Evolutionary conservation across 2,113 vertebrate genomes (phyloP).

Genomic region (Patagioenas fasciata): DNA sequence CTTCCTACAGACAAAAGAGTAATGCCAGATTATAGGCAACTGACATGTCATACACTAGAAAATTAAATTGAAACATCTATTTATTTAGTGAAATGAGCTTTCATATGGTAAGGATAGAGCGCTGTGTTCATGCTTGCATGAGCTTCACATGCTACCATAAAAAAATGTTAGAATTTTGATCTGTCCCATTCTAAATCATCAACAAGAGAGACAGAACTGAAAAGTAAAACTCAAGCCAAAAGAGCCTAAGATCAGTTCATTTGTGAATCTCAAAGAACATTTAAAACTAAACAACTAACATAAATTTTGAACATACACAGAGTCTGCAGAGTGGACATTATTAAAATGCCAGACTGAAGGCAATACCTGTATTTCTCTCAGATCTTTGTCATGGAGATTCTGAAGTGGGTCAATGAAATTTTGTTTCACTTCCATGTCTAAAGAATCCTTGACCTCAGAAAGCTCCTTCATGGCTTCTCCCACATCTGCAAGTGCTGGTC

Average conservation of each 20-base stretch:
- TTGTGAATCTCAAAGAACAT: not conserved
- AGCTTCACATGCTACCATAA: not conserved
- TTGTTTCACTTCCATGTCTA: constrained; percentile 99
- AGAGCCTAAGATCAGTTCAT: not conserved
- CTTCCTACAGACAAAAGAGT: not conserved
- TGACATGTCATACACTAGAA: not conserved
- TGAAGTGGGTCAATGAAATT: constrained; percentile 98
- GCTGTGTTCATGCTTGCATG: not conserved
- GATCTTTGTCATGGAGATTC: constrained; percentile 96
- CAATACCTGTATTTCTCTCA: constrained; percentile 94
- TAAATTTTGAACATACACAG: not conserved
- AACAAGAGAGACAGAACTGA: not conserved
- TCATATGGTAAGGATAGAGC: not conserved
- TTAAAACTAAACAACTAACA: not conserved
- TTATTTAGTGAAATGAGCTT: not conserved
- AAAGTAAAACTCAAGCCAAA: not conserved
- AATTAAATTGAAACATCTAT: not conserved
- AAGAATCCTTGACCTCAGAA: constrained; percentile 94
- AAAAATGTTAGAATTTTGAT: not conserved
- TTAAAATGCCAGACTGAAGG: not conserved
- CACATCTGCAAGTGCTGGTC: constrained; percentile 87
- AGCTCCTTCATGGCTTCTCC: constrained; percentile 95
- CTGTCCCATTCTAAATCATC: not conserved
- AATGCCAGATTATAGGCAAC: not conserved
- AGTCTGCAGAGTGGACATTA: not conserved